phyloP scores from a whole-genome alignment of 2,888 invertebrate genomes.

The Rotaria magnacalcarata region DNA sequence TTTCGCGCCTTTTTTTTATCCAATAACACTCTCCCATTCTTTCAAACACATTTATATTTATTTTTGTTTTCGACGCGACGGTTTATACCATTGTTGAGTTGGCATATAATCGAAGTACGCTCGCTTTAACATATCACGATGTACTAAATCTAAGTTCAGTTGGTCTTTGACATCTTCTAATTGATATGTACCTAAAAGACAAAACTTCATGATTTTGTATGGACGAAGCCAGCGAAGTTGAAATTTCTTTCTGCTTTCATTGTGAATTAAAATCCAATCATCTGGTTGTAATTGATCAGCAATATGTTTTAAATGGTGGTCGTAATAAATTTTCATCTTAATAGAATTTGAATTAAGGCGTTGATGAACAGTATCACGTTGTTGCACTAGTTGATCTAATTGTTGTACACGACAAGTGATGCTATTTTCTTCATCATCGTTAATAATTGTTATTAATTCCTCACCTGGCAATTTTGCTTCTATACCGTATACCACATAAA shows the following conservation, averaged over 20 bases:
- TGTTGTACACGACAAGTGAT: background rate
- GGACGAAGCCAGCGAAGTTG: background rate
- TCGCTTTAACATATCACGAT: background rate
- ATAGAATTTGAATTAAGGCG: background rate
- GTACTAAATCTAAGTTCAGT: background rate
- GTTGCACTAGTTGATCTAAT: background rate
- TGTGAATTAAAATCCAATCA: background rate
- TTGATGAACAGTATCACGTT: background rate
- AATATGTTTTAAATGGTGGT: background rate
- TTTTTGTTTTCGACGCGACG: background rate
- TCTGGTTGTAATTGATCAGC: background rate
- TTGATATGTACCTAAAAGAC: background rate
- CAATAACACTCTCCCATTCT: background rate
- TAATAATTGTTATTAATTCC: background rate
- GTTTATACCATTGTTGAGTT: constrained; percentile 7
- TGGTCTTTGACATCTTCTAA: background rate
- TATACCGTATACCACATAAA: background rate
- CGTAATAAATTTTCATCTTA: background rate
- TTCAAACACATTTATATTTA: background rate
- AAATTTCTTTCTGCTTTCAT: background rate
- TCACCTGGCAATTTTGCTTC: background rate
- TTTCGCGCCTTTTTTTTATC: too few relatives aligned
- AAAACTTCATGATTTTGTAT: background rate
- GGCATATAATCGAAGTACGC: background rate
- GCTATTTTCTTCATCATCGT: background rate